Conservation (phyloP, 2,797 vertebrate genomes). For the Gephyroberyx darwinii region DNA sequence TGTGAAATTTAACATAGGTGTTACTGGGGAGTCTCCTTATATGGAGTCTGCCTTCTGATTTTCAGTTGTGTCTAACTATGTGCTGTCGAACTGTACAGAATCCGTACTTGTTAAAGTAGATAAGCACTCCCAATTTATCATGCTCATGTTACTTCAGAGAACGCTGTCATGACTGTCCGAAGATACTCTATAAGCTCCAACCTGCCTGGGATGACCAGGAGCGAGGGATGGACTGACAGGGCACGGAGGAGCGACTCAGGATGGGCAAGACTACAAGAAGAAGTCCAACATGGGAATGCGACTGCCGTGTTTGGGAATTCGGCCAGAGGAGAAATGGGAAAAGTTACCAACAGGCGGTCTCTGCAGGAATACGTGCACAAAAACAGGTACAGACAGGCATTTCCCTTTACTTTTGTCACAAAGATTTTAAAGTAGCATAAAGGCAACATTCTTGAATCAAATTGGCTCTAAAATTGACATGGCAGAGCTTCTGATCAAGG, state of each 20-base stretch:
- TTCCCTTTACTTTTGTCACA: background rate
- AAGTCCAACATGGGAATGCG: slow-evolving; percentile 41
- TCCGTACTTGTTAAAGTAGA: background rate
- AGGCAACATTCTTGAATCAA: background rate
- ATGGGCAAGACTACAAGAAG: slow-evolving; percentile 59
- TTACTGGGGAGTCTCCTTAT: too few relatives aligned
- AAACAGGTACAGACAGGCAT: slow-evolving; percentile 80
- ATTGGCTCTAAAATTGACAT: background rate
- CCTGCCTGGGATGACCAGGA: slow-evolving; percentile 58
- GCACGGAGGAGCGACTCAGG: slow-evolving; percentile 47
- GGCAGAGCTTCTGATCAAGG: background rate
- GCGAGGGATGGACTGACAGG: slow-evolving; percentile 52
- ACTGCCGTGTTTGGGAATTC: slow-evolving; percentile 48
- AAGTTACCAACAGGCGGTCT: slow-evolving; percentile 71
- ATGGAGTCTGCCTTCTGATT: too few relatives aligned
- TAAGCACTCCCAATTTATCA: background rate
- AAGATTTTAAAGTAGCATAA: background rate
- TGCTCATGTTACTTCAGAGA: slow-evolving; percentile 73
- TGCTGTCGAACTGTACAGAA: background rate
- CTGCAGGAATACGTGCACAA: slow-evolving; percentile 82
- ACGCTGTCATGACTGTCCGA: slow-evolving; percentile 92
- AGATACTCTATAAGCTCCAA: slow-evolving; percentile 84
- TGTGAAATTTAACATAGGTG: too few relatives aligned
- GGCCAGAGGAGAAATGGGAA: slow-evolving; percentile 51
- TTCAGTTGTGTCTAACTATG: background rate